Evolutionary conservation across 2,113 vertebrate genomes (phyloP), one percentile per base, ranked within the genome.

Genomic region (Stegostoma tigrinum): DNA sequence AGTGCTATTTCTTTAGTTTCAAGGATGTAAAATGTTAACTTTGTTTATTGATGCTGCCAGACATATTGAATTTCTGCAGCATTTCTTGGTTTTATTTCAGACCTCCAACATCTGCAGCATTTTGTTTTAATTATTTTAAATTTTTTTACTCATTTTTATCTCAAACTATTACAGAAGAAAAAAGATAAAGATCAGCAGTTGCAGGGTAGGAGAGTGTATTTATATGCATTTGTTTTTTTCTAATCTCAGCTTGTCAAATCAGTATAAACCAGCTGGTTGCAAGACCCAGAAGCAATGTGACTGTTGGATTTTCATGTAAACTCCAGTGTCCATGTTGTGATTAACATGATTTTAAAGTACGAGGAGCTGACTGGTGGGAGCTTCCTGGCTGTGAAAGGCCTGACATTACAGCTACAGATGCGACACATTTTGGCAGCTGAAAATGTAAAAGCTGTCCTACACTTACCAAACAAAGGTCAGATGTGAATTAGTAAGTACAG

Each of bases 301-400:
- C 4, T 14, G 24, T 52, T 90, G 87, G 87, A 90, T 90, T 61
- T 27, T 3, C 24, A 61, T 90, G 61, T 93, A 66, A 66, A 64
- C 55, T 93, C 34, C 34, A 38, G 61, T 93, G 89, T 66, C 61
- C 34, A 14, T 93, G 89, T 93, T 34, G 61, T n/a, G 64, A 17
- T 66, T 93, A 93, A 93, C 89, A 93, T 66, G 89, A 93, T 66
- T 93, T 93, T 66, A 66, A 66, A 38, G 61, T 93, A 66, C 89
- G 21, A 66, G 15, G 7, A 23, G 61, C 34, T 93, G 89, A 38
- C 61, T 93, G 87, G 87, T 34, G 52, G 27, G 48, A 61, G 23
- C 48, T 87, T 34, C 52, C 87, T 90, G 87, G 87, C 87, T 90
- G 86, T 89, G 87, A 61, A 30, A 90, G 61, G 34, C 61, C 55